A percentile compares a stretch with the other conserved stretches of the same genome.
phyloP scores from a whole-genome alignment of 2,113 vertebrate genomes.

The Larimichthys polyactis region DNA sequence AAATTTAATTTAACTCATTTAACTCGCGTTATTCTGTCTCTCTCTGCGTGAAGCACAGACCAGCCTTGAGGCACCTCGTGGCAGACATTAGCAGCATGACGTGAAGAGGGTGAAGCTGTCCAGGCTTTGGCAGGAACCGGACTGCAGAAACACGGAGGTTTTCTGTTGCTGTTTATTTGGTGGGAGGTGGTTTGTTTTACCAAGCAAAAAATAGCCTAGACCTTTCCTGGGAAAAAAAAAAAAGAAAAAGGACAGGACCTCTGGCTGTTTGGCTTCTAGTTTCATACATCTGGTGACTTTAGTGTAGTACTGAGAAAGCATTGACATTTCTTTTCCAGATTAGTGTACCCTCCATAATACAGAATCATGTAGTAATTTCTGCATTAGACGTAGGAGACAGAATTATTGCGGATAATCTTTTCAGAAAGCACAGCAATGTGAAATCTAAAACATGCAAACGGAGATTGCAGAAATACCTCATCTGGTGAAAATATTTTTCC shows the following conservation, averaged over 20 bases:
- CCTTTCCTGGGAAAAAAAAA: constrained; percentile 44
- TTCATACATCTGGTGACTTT: constrained; percentile 64
- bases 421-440: constrained; percentile 33
- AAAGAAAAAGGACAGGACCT: constrained; percentile 56
- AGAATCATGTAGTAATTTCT: constrained; percentile 58
- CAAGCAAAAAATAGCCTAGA: constrained; percentile 69
- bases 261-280: constrained; percentile 71
- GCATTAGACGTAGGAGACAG: constrained; percentile 39
- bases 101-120: constrained; percentile 36
- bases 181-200: constrained; percentile 65
- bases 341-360: constrained; percentile 33
- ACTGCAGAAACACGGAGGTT: constrained; percentile 60
- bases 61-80: constrained; percentile 16
- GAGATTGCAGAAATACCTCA: constrained; percentile 67
- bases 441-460: constrained; percentile 70
- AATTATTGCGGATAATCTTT: constrained; percentile 64
- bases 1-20: not conserved
- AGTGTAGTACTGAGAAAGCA: constrained; percentile 9
- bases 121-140: constrained; percentile 29
- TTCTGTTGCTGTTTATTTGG: constrained; percentile 65
- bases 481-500: constrained; percentile 51
- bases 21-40: constrained; percentile 3
- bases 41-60: constrained; percentile 5
- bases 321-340: constrained; percentile 55
- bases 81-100: constrained; percentile 32